Evolutionary conservation across 2,888 invertebrate species (phyloP).

Genomic region (Clusia tigrina): DNA sequence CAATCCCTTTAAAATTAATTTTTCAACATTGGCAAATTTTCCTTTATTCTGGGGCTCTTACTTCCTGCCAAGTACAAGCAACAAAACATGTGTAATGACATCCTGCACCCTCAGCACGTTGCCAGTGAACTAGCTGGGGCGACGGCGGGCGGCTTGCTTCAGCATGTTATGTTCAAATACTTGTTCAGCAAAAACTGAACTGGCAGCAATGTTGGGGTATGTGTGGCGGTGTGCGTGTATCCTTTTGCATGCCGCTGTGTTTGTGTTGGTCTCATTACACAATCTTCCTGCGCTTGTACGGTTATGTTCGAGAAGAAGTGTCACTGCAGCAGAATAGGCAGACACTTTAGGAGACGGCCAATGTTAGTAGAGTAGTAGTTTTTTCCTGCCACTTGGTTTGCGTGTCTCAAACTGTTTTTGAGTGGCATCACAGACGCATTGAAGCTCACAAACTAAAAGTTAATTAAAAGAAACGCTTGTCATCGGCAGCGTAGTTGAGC

Average conservation of each 20-base stretch:
- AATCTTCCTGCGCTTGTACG: not conserved
- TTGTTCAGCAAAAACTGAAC: constrained; percentile 1
- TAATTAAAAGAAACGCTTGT: constrained; percentile 7
- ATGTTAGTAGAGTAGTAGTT: no score
- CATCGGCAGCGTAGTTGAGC: not conserved
- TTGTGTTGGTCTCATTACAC: not conserved
- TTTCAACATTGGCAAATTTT: no score
- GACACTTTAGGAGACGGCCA: no score
- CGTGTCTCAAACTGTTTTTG: no score
- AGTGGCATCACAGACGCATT: not conserved
- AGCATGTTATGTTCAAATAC: constrained; percentile 1
- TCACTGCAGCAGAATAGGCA: no score
- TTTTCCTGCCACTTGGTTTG: no score
- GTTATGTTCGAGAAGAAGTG: no score
- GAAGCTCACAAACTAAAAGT: not conserved
- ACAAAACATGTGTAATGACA: not conserved
- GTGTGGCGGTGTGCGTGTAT: not conserved
- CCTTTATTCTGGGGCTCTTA: no score
- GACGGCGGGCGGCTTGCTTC: not conserved
- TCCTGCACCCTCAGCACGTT: not conserved
- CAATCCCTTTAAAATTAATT: no score
- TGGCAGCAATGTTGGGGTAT: not conserved
- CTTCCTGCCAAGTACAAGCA: no score
- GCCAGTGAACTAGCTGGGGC: not conserved
- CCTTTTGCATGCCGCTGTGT: not conserved